These are phyloP conservation scores for Strongylocentrotus purpuratus DNA, from an alignment of 35 echinoderm and acorn worm species.

Conservation along the genomic window DNA sequence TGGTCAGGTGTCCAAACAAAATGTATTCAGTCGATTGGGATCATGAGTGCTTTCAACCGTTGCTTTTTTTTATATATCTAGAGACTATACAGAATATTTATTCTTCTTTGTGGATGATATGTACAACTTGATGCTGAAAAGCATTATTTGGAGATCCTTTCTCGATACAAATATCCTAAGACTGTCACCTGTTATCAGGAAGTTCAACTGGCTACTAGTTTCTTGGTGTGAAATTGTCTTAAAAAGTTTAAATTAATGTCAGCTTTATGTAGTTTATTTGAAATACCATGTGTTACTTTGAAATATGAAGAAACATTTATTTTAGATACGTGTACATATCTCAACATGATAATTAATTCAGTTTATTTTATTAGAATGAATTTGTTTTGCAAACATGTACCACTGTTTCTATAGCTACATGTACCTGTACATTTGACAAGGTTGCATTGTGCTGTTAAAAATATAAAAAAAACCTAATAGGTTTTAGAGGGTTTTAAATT, in stretches of 20 bases:
- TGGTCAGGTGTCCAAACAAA: neutral
- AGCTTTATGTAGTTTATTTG: neutral
- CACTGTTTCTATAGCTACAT: no score
- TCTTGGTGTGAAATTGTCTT: neutral
- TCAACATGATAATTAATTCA: no score
- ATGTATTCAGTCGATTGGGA: slow-evolving; percentile 44
- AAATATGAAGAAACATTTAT: neutral
- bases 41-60: neutral
- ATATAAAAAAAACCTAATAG: no score
- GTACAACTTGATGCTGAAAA: neutral
- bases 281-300: neutral
- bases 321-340: neutral
- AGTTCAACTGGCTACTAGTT: neutral
- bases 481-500: no score
- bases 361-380: no score
- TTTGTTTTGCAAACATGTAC: no score
- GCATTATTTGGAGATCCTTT: neutral
- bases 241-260: neutral
- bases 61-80: no score
- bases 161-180: neutral
- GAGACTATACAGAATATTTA: neutral
- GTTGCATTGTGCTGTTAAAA: no score
- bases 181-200: neutral
- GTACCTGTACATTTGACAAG: no score
- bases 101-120: neutral